These are phyloP conservation scores for Bursaphelenchus mucronatus DNA, from an alignment of 1,140 invertebrate species.

Conservation along the genomic window DNA sequence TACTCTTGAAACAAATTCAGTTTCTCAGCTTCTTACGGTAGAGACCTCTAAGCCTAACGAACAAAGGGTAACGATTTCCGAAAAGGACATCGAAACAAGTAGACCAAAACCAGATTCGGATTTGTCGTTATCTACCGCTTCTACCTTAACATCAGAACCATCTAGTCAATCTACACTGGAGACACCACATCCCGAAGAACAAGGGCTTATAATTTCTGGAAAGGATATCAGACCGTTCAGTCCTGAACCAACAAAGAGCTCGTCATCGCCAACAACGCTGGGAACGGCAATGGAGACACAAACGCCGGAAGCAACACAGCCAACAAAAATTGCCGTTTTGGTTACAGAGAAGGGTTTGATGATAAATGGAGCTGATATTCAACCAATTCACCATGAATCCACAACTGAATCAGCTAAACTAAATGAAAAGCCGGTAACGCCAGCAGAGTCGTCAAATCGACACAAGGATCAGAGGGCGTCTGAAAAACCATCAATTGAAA, in stretches of 20 bases:
- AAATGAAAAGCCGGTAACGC: too few relatives aligned
- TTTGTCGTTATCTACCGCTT: background rate
- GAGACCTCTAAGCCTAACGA: background rate
- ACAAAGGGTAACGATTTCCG: background rate
- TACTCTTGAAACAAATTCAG: background rate
- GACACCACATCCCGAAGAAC: background rate
- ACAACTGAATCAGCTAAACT: too few relatives aligned
- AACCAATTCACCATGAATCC: background rate
- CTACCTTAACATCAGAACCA: background rate
- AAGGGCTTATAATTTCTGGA: constrained; percentile 1
- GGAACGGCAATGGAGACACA: background rate
- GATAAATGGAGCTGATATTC: background rate
- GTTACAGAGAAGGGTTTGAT: background rate
- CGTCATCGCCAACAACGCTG: background rate
- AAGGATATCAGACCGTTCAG: too few relatives aligned
- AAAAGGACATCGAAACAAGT: background rate
- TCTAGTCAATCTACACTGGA: background rate
- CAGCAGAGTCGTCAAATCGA: too few relatives aligned
- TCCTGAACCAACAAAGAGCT: too few relatives aligned
- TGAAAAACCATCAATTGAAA: too few relatives aligned
- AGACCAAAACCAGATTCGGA: background rate
- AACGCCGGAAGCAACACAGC: background rate
- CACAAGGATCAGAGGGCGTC: too few relatives aligned
- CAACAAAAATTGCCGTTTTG: background rate
- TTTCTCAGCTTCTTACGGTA: background rate